phyloP scores from a whole-genome alignment of 1,140 invertebrate species.

The Lepidurus arcticus region DNA sequence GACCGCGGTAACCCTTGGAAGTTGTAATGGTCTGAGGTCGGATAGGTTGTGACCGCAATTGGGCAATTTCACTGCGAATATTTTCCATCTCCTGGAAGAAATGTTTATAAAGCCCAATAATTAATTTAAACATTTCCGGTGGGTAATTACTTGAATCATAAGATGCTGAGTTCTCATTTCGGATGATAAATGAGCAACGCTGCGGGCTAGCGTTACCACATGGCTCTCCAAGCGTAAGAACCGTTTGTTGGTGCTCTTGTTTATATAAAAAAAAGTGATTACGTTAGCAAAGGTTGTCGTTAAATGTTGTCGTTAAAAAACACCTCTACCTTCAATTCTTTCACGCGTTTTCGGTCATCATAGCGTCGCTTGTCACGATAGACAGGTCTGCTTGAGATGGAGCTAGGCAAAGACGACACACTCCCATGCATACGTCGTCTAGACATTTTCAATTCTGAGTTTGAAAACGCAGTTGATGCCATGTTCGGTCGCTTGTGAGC shows the following conservation, averaged over 20 bases:
- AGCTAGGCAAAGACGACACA: conserved; percentile 74
- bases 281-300: background rate
- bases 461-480: background rate
- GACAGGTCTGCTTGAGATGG: conserved; percentile 66
- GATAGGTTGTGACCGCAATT: conserved; percentile 58
- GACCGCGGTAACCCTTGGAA: conserved; percentile 19
- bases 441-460: conserved; percentile 33
- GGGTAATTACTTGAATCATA: conserved; percentile 60
- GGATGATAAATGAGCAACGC: conserved; percentile 85
- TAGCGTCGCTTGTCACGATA: conserved; percentile 49
- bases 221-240: conserved; percentile 87
- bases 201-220: conserved; percentile 81
- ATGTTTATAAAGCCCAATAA: background rate
- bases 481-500: conserved; percentile 52
- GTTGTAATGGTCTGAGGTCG: conserved; percentile 34
- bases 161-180: conserved; percentile 87
- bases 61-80: conserved; percentile 73
- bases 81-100: conserved; percentile 74
- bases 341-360: conserved; percentile 47
- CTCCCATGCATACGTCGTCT: conserved; percentile 56
- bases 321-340: conserved; percentile 26
- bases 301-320: conserved; percentile 20
- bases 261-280: conserved; percentile 37
- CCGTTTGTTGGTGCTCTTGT: conserved; percentile 74
- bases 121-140: conserved; percentile 6